Conservation (phyloP, 37 sponge, comb jelly and placozoan species). For the Theonella swinhoei region DNA sequence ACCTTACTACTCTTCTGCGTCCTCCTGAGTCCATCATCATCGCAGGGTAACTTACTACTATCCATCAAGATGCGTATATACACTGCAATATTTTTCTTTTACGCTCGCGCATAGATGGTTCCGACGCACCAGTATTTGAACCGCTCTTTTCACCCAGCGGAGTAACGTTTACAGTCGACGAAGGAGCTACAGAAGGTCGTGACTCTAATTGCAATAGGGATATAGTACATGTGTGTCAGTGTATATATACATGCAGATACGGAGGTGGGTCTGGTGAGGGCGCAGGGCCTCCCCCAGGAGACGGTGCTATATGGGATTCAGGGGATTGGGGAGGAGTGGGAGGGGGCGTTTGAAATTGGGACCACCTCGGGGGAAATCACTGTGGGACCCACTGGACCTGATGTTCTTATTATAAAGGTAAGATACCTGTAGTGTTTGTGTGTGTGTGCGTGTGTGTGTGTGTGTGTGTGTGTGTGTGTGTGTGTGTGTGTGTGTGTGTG, state of each 20-base stretch:
- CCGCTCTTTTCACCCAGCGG: conserved; percentile 18
- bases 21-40: not conserved
- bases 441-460: too few relatives aligned
- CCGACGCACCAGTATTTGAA: conserved; percentile 28
- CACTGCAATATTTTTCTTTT: too few relatives aligned
- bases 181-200: conserved; percentile 25
- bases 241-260: conserved; percentile 8
- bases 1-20: not conserved
- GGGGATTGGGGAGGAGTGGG: not conserved
- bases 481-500: too few relatives aligned
- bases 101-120: conserved; percentile 22
- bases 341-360: conserved; percentile 23
- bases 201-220: not conserved
- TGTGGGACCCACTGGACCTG: conserved; percentile 26
- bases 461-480: too few relatives aligned
- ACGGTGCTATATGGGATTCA: conserved; percentile 23
- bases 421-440: too few relatives aligned
- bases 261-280: conserved; percentile 7
- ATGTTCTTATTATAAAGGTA: conserved; percentile 1
- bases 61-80: too few relatives aligned
- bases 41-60: not conserved
- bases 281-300: conserved; percentile 1
- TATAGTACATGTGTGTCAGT: not conserved
- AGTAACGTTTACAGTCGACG: conserved; percentile 1
- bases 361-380: conserved; percentile 12